These are phyloP conservation scores for Myioborus melanocephalus DNA, from an alignment of 2,797 vertebrate species.

Conservation along the genomic window DNA sequence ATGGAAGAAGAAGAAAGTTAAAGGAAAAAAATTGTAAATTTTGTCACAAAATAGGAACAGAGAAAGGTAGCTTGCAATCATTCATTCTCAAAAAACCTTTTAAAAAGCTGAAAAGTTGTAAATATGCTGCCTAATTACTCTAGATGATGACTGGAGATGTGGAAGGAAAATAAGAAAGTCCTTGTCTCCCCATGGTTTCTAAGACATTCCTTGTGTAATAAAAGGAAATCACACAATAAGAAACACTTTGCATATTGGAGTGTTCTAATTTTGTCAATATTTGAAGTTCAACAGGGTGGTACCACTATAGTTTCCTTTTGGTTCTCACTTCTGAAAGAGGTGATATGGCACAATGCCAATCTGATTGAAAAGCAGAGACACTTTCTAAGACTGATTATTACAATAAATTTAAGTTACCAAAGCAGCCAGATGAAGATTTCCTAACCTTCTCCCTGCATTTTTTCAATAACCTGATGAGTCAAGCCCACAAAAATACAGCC, in stretches of 20 bases:
- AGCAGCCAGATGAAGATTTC: background rate
- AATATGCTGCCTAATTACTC: background rate
- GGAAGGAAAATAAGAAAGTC: background rate
- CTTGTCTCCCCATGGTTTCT: background rate
- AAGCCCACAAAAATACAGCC: background rate
- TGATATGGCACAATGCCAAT: background rate
- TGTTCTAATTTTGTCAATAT: background rate
- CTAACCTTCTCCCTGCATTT: background rate
- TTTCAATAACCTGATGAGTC: background rate
- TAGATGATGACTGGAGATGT: background rate
- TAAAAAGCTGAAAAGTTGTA: background rate
- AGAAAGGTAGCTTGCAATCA: background rate
- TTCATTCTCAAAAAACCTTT: background rate
- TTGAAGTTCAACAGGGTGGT: background rate
- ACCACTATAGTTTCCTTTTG: background rate
- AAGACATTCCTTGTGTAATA: background rate
- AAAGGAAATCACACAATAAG: background rate
- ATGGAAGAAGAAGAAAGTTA: background rate
- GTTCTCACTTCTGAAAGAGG: background rate
- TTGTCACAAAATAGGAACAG: background rate
- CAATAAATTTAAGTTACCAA: background rate
- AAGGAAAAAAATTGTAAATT: background rate
- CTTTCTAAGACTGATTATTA: background rate
- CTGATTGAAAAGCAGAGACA: background rate
- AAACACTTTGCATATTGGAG: background rate